These are phyloP conservation scores for Macaria liturata DNA, from an alignment of 2,888 invertebrate species.

Conservation along the genomic window DNA sequence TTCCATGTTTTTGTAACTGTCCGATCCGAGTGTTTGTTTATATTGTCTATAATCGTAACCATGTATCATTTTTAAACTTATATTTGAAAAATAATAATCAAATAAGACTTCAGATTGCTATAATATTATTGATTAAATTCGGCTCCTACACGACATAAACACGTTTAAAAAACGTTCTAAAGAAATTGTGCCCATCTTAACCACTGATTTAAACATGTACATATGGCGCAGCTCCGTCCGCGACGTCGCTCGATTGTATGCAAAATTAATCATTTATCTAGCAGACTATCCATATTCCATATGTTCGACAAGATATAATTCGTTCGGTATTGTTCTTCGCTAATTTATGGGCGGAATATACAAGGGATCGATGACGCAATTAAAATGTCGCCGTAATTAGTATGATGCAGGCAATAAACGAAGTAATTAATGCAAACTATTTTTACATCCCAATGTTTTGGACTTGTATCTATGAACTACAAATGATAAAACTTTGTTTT, in stretches of 20 bases:
- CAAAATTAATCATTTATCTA: conserved; percentile 57
- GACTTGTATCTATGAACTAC: too few relatives aligned
- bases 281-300: conserved; percentile 38
- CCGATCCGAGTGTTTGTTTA: too few relatives aligned
- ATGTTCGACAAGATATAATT: conserved; percentile 42
- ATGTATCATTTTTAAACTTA: too few relatives aligned
- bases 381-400: conserved; percentile 1
- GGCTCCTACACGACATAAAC: too few relatives aligned
- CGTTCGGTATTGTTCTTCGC: conserved; percentile 42
- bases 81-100: too few relatives aligned
- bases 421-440: neutral
- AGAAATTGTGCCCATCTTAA: neutral
- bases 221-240: conserved; percentile 13
- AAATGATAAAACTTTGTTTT: too few relatives aligned
- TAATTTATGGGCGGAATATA: conserved; percentile 22
- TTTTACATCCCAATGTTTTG: too few relatives aligned
- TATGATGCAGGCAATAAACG: neutral
- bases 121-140: too few relatives aligned
- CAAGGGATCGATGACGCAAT: conserved; percentile 20
- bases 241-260: conserved; percentile 63
- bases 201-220: conserved; percentile 9
- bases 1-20: too few relatives aligned
- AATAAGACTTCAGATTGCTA: too few relatives aligned
- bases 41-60: too few relatives aligned
- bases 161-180: too few relatives aligned